phyloP scores from a whole-genome alignment of 2,797 vertebrate species.

The Phoxinus dragarum region DNA sequence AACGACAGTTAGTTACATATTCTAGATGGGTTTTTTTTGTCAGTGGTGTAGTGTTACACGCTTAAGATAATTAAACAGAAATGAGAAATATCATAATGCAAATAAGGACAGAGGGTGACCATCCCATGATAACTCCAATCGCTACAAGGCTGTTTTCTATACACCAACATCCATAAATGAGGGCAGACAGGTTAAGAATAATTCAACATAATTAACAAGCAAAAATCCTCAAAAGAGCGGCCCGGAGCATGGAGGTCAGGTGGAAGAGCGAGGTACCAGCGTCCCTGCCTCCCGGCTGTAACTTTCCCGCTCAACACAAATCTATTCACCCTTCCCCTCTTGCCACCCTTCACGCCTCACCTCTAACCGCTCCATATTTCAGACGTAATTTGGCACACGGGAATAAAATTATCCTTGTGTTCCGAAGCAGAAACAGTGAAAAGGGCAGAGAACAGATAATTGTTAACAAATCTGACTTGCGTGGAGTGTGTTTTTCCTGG shows the following conservation, averaged over 20 bases:
- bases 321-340: not conserved
- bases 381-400: constrained; percentile 40
- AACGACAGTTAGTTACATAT: not conserved
- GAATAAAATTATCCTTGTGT: constrained; percentile 36
- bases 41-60: not conserved
- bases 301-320: constrained; percentile 6
- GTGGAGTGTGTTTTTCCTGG: constrained; percentile 60
- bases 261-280: not conserved
- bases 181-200: constrained; percentile 12
- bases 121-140: not conserved
- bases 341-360: constrained; percentile 10
- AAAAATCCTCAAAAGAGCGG: constrained; percentile 6
- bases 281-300: not conserved
- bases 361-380: constrained; percentile 38
- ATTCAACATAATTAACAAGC: constrained; percentile 18
- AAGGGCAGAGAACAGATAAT: constrained; percentile 52
- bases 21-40: not conserved
- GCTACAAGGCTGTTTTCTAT: not conserved
- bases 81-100: not conserved
- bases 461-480: constrained; percentile 60
- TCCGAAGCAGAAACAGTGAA: not conserved
- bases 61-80: not conserved
- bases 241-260: constrained; percentile 11
- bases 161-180: not conserved
- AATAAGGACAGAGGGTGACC: not conserved